These are phyloP conservation scores for Spisula subtruncata DNA, from an alignment of 2,888 invertebrate genomes.

Conservation along the genomic window DNA sequence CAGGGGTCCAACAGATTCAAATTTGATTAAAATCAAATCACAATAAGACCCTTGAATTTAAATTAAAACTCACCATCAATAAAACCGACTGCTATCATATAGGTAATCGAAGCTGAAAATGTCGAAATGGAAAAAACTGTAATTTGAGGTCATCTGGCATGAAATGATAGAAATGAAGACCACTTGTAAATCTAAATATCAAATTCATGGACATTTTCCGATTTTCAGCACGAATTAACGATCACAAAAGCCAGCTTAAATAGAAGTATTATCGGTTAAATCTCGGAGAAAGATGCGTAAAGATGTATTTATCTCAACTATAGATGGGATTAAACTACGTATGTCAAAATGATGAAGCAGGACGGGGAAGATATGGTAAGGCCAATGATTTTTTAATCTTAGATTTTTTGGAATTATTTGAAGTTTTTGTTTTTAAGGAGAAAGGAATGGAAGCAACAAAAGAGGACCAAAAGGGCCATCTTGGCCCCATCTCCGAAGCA, in stretches of 20 bases:
- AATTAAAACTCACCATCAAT: background rate
- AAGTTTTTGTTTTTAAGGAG: too few relatives aligned
- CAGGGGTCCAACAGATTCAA: background rate
- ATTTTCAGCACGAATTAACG: slow-evolving; percentile 33
- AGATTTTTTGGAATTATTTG: too few relatives aligned
- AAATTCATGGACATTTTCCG: slow-evolving; percentile 42
- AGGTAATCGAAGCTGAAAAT: background rate
- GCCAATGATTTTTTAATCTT: too few relatives aligned
- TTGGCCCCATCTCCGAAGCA: too few relatives aligned
- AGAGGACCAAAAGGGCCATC: too few relatives aligned
- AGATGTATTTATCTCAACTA: background rate
- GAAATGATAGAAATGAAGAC: background rate
- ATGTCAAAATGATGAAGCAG: slow-evolving; percentile 44
- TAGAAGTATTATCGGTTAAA: background rate
- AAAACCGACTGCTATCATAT: background rate
- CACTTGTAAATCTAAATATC: slow-evolving; percentile 34
- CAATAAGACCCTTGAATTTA: background rate
- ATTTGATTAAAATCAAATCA: slow-evolving; percentile 7
- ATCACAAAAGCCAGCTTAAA: slow-evolving; percentile 35
- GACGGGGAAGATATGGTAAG: background rate
- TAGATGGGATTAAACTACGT: slow-evolving; percentile 23
- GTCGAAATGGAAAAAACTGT: background rate
- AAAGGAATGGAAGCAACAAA: too few relatives aligned
- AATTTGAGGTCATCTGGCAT: background rate
- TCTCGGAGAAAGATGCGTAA: background rate